Percentiles rank a stretch among this genome's conserved stretches.
These are phyloP conservation scores for Coracopsis vasa DNA, from an alignment of 2,113 vertebrate genomes.

Conservation along the genomic window DNA sequence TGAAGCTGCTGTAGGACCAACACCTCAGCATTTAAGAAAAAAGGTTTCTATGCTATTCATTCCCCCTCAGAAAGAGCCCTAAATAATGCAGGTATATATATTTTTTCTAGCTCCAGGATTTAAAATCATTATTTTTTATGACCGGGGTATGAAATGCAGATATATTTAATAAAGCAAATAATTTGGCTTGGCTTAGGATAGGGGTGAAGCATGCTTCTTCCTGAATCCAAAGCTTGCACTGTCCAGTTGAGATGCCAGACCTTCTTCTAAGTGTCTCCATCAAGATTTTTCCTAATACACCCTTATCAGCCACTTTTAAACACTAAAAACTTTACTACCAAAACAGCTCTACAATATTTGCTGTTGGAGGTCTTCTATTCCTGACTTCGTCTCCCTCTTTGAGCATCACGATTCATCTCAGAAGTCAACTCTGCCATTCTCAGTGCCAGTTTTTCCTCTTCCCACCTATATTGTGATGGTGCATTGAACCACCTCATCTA, in stretches of 20 bases:
- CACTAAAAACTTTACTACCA: neutral
- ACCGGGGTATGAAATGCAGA: neutral
- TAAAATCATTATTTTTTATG: neutral
- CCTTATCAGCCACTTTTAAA: neutral
- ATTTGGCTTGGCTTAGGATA: neutral
- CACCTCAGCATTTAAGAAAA: neutral
- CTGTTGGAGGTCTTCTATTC: neutral
- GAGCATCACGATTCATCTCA: neutral
- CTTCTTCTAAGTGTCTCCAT: neutral
- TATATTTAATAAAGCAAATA: neutral
- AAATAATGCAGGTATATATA: neutral
- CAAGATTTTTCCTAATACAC: neutral
- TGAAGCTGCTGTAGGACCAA: neutral
- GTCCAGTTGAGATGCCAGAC: neutral
- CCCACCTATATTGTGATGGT: fast-evolving
- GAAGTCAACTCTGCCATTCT: neutral
- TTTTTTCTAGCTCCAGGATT: neutral
- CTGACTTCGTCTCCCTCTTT: neutral
- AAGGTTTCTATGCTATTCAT: neutral
- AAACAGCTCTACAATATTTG: neutral
- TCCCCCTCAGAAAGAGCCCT: neutral
- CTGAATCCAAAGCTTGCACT: neutral
- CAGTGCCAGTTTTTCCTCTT: neutral
- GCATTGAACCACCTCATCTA: neutral
- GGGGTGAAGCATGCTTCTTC: neutral